A percentile compares a stretch with the other conserved stretches of the same genome.
These are phyloP conservation scores for Hafferia zeledoni DNA, from an alignment of 2,797 vertebrate species.

Conservation along the genomic window DNA sequence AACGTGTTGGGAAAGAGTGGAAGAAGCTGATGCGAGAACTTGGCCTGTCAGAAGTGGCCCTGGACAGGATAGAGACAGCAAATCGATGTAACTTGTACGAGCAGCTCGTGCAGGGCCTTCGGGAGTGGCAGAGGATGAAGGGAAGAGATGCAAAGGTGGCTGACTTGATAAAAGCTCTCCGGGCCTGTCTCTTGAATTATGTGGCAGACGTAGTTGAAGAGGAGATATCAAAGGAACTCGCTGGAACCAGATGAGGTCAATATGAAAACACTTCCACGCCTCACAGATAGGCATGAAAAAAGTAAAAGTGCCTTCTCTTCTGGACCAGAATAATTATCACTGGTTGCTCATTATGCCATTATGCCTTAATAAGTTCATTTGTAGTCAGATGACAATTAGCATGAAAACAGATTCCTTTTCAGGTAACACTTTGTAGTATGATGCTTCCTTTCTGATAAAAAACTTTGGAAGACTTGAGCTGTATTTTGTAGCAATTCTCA, in stretches of 20 bases:
- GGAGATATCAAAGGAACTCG: background rate
- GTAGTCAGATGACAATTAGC: background rate
- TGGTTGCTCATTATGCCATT: background rate
- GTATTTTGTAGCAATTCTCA: background rate
- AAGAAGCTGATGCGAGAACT: slow-evolving; percentile 81
- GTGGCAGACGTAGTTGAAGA: slow-evolving; percentile 82
- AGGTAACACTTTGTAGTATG: background rate
- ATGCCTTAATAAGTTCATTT: background rate
- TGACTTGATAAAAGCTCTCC: slow-evolving; percentile 78
- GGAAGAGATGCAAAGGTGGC: slow-evolving; percentile 63
- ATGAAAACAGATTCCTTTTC: background rate
- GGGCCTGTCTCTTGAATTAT: slow-evolving; percentile 78
- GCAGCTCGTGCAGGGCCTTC: slow-evolving; percentile 75
- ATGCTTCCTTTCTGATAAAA: background rate
- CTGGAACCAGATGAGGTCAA: background rate
- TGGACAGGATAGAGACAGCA: slow-evolving; percentile 77
- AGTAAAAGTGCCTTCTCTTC: background rate
- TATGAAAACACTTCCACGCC: background rate
- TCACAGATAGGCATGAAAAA: background rate
- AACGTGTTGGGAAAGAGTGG: slow-evolving; percentile 80
- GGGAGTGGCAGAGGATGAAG: slow-evolving; percentile 78
- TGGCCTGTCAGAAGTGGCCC: slow-evolving; percentile 69
- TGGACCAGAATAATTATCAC: background rate
- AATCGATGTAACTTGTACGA: slow-evolving; percentile 76
- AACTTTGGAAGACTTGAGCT: background rate